phyloP scores from a whole-genome alignment of 2,888 invertebrate species.

The Hermaeophaga mercurialis region DNA sequence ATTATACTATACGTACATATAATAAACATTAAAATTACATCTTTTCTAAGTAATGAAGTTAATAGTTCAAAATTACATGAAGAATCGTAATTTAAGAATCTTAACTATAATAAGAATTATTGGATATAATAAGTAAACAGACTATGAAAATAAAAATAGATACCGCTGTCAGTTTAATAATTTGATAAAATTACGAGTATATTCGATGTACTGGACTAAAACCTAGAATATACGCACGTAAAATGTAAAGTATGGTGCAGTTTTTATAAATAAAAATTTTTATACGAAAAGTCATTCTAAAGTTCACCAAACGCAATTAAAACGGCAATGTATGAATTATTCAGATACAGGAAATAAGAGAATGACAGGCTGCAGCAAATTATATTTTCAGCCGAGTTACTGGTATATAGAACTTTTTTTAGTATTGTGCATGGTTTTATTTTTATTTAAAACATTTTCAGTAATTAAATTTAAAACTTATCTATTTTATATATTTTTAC shows the following conservation, averaged over 20 bases:
- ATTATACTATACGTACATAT: no score
- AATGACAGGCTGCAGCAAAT: slow-evolving; percentile 1
- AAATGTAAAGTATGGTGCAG: background rate
- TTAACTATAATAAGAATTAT: no score
- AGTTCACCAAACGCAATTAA: background rate
- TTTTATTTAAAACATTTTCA: background rate
- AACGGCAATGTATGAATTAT: background rate
- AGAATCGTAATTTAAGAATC: no score
- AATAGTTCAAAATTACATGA: no score
- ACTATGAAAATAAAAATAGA: no score
- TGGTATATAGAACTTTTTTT: background rate
- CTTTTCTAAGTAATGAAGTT: no score
- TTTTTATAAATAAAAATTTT: background rate
- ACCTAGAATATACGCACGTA: background rate
- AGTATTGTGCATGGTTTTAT: background rate
- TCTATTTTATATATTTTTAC: background rate
- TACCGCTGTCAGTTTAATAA: no score
- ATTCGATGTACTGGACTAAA: background rate
- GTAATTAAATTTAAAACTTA: background rate
- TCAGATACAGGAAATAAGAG: background rate
- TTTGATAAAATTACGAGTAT: no score
- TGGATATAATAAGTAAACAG: no score
- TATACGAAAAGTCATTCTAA: background rate
- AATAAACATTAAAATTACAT: no score
- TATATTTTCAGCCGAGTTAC: background rate